phyloP scores from a whole-genome alignment of 2,797 vertebrate species.

The Trachops cirrhosus region DNA sequence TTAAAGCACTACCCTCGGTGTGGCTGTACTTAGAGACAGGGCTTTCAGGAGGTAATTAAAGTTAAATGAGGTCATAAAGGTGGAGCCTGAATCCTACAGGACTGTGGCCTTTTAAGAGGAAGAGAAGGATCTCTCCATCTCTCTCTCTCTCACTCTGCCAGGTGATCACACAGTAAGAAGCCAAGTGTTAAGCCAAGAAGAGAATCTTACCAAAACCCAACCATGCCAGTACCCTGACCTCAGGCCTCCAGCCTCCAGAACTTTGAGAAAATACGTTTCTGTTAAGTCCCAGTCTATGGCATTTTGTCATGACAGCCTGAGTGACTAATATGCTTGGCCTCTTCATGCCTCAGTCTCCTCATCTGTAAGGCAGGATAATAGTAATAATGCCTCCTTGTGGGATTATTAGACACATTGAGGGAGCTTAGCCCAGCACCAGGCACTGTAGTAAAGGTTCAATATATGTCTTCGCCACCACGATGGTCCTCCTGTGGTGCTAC shows the following conservation, averaged over 20 bases:
- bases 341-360: background rate
- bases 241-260: background rate
- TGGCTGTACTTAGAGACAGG: background rate
- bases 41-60: background rate
- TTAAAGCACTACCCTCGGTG: background rate
- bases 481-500: background rate
- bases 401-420: background rate
- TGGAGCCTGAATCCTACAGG: background rate
- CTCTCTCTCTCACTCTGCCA: background rate
- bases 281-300: background rate
- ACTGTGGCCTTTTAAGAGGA: background rate
- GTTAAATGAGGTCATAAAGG: background rate
- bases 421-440: background rate
- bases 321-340: background rate
- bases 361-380: background rate
- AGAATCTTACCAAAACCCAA: background rate
- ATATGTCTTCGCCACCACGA: too few species aligned
- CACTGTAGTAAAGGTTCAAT: background rate
- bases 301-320: background rate
- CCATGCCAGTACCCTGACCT: background rate
- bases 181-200: background rate
- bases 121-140: background rate
- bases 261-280: background rate
- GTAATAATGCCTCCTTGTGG: background rate
- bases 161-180: background rate